These are phyloP conservation scores for Anisognathus igniventris DNA, from an alignment of 2,797 vertebrate genomes.

Conservation along the genomic window DNA sequence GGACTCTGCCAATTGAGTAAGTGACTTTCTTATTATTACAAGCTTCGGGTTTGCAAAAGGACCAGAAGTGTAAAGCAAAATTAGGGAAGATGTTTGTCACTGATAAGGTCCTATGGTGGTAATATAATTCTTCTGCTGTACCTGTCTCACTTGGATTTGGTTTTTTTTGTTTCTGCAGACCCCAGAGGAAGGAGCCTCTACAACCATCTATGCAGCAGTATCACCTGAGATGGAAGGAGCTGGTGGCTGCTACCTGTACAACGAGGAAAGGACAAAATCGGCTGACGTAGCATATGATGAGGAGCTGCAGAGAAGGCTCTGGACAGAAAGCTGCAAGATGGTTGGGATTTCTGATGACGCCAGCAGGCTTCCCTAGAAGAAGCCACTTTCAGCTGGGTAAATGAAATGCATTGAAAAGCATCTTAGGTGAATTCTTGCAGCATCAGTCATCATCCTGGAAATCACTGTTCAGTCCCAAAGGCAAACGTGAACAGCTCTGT, in stretches of 20 bases:
- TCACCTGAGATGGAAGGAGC: slow-evolving; percentile 81
- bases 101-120: neutral
- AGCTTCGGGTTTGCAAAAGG: neutral
- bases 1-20: neutral
- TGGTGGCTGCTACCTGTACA: slow-evolving; percentile 86
- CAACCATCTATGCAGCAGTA: slow-evolving; percentile 76
- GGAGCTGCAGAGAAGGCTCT: slow-evolving; percentile 81
- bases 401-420: slow-evolving; percentile 15
- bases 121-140: neutral
- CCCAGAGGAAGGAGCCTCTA: slow-evolving; percentile 87
- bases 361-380: neutral
- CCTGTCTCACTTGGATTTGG: neutral
- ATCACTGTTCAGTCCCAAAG: slow-evolving; percentile 57
- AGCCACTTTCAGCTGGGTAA: neutral
- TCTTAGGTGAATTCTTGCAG: slow-evolving; percentile 32
- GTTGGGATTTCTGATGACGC: slow-evolving; percentile 68
- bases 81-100: neutral
- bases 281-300: slow-evolving; percentile 74
- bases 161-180: slow-evolving; percentile 71
- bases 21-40: neutral
- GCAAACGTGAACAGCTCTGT: slow-evolving; percentile 55
- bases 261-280: slow-evolving; percentile 80
- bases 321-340: slow-evolving; percentile 83
- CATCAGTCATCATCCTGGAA: slow-evolving; percentile 53
- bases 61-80: neutral